A percentile compares a stretch with the other conserved stretches of the same genome.
Conservation (phyloP, 2,888 invertebrate species). For the Polydrusus cervinus region DNA sequence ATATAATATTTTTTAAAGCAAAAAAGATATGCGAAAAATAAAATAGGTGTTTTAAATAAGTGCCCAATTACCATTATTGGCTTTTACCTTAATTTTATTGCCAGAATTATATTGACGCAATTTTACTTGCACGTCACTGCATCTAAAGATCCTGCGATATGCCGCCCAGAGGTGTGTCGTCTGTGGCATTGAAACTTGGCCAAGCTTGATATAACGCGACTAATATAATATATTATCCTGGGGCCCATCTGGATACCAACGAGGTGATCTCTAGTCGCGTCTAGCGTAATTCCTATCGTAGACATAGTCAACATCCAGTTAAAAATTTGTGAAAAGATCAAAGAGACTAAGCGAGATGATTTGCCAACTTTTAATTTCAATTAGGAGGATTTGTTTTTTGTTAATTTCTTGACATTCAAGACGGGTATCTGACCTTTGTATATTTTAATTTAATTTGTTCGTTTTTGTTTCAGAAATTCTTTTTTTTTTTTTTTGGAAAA, state of each 20-base stretch:
- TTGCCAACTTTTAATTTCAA: conserved; percentile 42
- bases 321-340: conserved; percentile 48
- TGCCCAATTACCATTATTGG: too few species aligned
- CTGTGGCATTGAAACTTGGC: conserved; percentile 69
- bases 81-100: too few species aligned
- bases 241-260: conserved; percentile 68
- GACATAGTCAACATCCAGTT: conserved; percentile 35
- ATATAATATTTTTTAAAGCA: too few species aligned
- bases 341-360: conserved; percentile 40
- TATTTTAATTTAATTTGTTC: not conserved
- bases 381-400: conserved; percentile 30
- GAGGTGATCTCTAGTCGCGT: conserved; percentile 39
- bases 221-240: conserved; percentile 70
- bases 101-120: not conserved
- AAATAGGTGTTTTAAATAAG: too few species aligned
- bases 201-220: conserved; percentile 70
- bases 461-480: too few species aligned
- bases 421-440: conserved; percentile 1
- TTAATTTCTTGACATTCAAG: conserved; percentile 18
- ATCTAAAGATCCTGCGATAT: conserved; percentile 43
- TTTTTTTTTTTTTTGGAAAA: too few species aligned
- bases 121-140: conserved; percentile 28
- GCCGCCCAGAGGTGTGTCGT: conserved; percentile 63
- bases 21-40: too few species aligned
- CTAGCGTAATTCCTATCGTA: conserved; percentile 47